Evolutionary conservation across 2,113 vertebrate species (phyloP).

Genomic region (Struthidea cinerea): DNA sequence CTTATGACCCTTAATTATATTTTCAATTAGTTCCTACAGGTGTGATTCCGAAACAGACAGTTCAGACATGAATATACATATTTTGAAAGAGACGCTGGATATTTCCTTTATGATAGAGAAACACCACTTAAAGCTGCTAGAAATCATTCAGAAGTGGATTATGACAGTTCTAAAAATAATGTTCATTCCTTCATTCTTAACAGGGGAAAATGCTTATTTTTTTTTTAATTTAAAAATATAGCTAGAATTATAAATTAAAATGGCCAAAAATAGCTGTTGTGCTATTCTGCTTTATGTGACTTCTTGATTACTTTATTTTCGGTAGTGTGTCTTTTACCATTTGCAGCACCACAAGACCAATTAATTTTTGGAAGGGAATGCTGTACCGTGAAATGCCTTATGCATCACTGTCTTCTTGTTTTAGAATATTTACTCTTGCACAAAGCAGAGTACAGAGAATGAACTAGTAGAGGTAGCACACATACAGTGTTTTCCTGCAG

Average conservation of each 20-base stretch:
- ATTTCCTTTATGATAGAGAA: not conserved
- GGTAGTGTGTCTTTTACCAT: not conserved
- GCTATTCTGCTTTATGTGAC: not conserved
- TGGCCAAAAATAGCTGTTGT: not conserved
- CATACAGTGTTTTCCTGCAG: not conserved
- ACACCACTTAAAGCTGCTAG: not conserved
- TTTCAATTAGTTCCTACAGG: not conserved
- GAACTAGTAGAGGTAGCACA: not conserved
- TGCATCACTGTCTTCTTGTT: not conserved
- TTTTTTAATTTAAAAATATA: not conserved
- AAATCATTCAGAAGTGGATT: not conserved
- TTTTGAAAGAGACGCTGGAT: not conserved
- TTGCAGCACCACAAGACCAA: not conserved
- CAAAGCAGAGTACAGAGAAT: not conserved
- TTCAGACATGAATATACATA: not conserved
- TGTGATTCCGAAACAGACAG: not conserved
- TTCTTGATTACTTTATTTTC: constrained; percentile 10
- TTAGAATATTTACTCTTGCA: not conserved
- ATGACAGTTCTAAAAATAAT: not conserved
- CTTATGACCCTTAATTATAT: not conserved
- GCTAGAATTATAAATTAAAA: not conserved
- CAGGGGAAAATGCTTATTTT: not conserved
- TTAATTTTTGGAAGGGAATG: not conserved
- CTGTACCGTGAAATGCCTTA: not conserved
- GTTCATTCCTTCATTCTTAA: not conserved